These are phyloP conservation scores for Phasia obesa DNA, from an alignment of 2,888 invertebrate genomes.

Conservation along the genomic window DNA sequence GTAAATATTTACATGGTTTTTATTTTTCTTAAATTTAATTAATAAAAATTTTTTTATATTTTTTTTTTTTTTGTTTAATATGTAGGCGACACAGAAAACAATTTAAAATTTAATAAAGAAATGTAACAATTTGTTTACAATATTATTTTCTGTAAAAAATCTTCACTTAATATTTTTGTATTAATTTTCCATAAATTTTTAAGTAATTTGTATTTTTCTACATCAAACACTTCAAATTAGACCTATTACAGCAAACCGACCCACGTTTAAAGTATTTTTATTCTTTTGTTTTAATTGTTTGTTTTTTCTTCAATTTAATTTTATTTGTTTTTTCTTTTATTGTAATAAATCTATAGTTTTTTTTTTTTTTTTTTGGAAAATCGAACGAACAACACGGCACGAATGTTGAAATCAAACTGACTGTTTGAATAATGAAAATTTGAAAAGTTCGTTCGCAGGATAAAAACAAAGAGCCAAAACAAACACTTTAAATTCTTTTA, in stretches of 20 bases:
- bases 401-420: slow-evolving; percentile 78
- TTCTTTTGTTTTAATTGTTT: slow-evolving; percentile 19
- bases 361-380: slow-evolving; percentile 17
- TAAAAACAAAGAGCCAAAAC: slow-evolving; percentile 31
- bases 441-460: slow-evolving; percentile 12
- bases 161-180: background rate
- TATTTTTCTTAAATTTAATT: background rate
- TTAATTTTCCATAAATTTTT: slow-evolving; percentile 6
- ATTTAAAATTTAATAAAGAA: too few species aligned
- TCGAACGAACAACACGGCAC: slow-evolving; percentile 72
- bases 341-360: slow-evolving; percentile 1
- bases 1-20: background rate
- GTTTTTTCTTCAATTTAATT: slow-evolving; percentile 24
- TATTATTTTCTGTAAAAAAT: background rate
- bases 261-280: slow-evolving; percentile 31
- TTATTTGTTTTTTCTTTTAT: slow-evolving; percentile 36
- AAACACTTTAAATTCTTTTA: slow-evolving; percentile 42
- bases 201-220: slow-evolving; percentile 10
- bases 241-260: slow-evolving; percentile 5
- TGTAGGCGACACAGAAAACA: too few species aligned
- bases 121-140: background rate
- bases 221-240: slow-evolving; percentile 32
- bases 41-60: background rate
- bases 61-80: too few species aligned
- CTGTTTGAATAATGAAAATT: slow-evolving; percentile 62